These are phyloP conservation scores for Aquatica leii DNA, from an alignment of 2,888 invertebrate genomes.

Conservation along the genomic window DNA sequence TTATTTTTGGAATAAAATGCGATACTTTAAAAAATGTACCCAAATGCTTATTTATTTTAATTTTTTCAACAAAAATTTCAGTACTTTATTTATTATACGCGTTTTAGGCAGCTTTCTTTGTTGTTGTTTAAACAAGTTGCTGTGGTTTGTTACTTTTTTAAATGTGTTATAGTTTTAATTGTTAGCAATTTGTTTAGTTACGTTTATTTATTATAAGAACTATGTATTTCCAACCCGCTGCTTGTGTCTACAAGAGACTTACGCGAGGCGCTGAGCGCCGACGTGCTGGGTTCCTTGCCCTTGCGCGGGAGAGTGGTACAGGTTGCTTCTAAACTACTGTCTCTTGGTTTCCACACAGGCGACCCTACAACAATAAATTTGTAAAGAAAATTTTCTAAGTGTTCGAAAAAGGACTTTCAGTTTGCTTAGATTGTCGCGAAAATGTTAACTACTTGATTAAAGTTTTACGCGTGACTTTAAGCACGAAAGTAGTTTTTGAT, in stretches of 20 bases:
- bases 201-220: conserved; percentile 58
- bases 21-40: no score
- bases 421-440: conserved; percentile 2
- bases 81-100: neutral
- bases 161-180: conserved; percentile 3
- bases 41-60: neutral
- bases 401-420: conserved; percentile 28
- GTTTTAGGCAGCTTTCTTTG: neutral
- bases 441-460: no score
- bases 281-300: conserved; percentile 64
- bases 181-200: conserved; percentile 41
- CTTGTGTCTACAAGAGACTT: conserved; percentile 67
- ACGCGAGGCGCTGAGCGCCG: conserved; percentile 66
- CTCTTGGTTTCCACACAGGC: conserved; percentile 98
- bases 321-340: conserved; percentile 72
- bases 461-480: no score
- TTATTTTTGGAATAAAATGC: conserved; percentile 7
- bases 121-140: neutral
- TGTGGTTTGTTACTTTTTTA: conserved; percentile 1
- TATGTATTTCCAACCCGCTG: conserved; percentile 59
- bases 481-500: no score
- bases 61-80: neutral
- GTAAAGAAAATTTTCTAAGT: conserved; percentile 18
- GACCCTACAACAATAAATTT: conserved; percentile 80
- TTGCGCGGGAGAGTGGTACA: conserved; percentile 69